Conservation (phyloP, 2,797 vertebrate genomes). For the Enteromius viviparus region DNA sequence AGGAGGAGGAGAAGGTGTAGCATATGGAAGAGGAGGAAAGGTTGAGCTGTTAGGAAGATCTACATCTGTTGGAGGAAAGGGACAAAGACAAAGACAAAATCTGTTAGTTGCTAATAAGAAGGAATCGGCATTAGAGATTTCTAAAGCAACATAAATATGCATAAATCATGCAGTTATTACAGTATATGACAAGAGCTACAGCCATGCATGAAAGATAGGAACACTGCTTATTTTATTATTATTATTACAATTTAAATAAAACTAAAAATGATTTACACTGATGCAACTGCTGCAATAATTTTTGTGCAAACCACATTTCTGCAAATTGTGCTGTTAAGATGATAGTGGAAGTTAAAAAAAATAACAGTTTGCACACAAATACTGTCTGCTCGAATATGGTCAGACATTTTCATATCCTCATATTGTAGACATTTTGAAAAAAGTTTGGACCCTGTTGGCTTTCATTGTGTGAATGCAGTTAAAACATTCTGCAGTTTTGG, state of each 20-base stretch:
- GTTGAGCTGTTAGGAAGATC: constrained; percentile 36
- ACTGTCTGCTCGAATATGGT: neutral
- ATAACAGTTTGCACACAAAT: neutral
- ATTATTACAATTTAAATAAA: neutral
- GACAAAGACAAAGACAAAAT: constrained; percentile 18
- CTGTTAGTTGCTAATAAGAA: constrained; percentile 12
- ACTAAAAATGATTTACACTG: neutral
- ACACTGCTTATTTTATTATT: neutral
- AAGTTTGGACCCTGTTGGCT: neutral
- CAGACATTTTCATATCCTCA: neutral
- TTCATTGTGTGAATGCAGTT: neutral
- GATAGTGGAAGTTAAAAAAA: neutral
- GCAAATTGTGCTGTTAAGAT: neutral
- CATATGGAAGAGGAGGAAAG: constrained; percentile 43
- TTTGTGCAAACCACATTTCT: neutral
- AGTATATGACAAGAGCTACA: neutral
- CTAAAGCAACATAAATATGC: neutral
- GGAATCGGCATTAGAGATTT: neutral
- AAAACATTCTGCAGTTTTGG: neutral
- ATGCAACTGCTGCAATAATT: neutral
- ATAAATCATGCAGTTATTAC: neutral
- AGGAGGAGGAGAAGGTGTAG: constrained; percentile 43
- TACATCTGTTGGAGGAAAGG: constrained; percentile 53
- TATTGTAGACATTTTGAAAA: neutral
- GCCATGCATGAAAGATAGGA: neutral